phyloP scores from a whole-genome alignment of 2,888 invertebrate genomes.

The Zaprionus bogoriensis region DNA sequence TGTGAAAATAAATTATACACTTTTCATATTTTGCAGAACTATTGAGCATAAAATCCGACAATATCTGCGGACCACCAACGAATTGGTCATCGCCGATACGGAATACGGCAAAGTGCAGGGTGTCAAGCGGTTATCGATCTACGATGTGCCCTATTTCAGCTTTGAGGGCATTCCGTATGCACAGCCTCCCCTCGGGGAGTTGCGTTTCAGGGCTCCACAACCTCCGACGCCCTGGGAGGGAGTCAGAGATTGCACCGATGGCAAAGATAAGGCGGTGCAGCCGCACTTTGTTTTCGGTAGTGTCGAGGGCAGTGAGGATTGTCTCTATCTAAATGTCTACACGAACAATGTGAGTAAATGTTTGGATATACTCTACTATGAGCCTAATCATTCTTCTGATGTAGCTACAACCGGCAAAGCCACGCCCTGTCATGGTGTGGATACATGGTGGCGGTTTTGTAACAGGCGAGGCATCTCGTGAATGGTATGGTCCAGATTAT shows the following conservation, averaged over 20 bases:
- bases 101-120: slow-evolving; percentile 75
- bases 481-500: background rate
- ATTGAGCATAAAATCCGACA: background rate
- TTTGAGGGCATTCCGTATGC: slow-evolving; percentile 79
- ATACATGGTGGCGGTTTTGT: background rate
- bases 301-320: background rate
- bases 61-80: background rate
- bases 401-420: background rate
- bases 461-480: background rate
- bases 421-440: background rate
- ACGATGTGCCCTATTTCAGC: slow-evolving; percentile 63
- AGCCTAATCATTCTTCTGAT: background rate
- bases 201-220: slow-evolving; percentile 77
- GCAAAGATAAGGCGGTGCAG: slow-evolving; percentile 17
- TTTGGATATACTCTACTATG: no score
- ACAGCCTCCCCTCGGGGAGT: slow-evolving; percentile 61
- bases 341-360: background rate
- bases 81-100: slow-evolving; percentile 44
- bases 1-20: no score
- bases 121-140: slow-evolving; percentile 54
- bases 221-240: slow-evolving; percentile 82
- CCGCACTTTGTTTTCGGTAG: background rate
- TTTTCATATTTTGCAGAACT: background rate
- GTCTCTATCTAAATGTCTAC: background rate
- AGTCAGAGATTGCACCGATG: slow-evolving; percentile 50